Evolutionary conservation across 2,888 invertebrate genomes (phyloP).

Genomic region (Synergus umbraculus): DNA sequence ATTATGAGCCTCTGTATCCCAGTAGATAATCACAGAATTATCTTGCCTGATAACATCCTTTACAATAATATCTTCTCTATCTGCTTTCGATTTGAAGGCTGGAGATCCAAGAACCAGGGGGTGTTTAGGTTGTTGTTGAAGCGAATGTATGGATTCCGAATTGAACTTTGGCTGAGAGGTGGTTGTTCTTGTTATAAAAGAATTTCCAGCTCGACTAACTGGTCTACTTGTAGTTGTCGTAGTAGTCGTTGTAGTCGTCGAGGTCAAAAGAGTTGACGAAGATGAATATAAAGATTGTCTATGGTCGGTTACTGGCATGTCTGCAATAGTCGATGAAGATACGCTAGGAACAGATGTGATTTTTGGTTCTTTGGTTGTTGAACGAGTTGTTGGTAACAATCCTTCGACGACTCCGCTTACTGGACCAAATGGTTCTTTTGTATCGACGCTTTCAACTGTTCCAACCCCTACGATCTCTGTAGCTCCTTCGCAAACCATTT

Average conservation of each 20-base stretch:
- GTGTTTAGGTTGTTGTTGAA: conserved; percentile 81
- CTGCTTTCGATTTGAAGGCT: conserved; percentile 81
- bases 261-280: conserved; percentile 74
- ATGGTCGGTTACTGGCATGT: conserved; percentile 78
- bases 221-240: conserved; percentile 62
- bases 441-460: conserved; percentile 80
- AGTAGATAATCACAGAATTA: conserved; percentile 92
- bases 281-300: conserved; percentile 74
- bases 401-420: conserved; percentile 75
- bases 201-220: conserved; percentile 69
- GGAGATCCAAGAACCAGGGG: conserved; percentile 86
- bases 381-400: conserved; percentile 70
- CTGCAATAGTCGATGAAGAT: conserved; percentile 63
- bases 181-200: conserved; percentile 72
- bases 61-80: conserved; percentile 89
- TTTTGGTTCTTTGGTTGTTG: conserved; percentile 66
- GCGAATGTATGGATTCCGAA: conserved; percentile 59
- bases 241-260: conserved; percentile 59
- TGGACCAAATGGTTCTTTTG: conserved; percentile 70
- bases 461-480: conserved; percentile 79
- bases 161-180: conserved; percentile 59
- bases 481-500: conserved; percentile 74
- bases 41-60: conserved; percentile 92
- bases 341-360: conserved; percentile 57
- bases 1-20: conserved; percentile 93